Percentiles rank a stretch among this genome's conserved stretches.
phyloP scores from a whole-genome alignment of 2,888 invertebrate genomes.

The Andrena trimmerana region DNA sequence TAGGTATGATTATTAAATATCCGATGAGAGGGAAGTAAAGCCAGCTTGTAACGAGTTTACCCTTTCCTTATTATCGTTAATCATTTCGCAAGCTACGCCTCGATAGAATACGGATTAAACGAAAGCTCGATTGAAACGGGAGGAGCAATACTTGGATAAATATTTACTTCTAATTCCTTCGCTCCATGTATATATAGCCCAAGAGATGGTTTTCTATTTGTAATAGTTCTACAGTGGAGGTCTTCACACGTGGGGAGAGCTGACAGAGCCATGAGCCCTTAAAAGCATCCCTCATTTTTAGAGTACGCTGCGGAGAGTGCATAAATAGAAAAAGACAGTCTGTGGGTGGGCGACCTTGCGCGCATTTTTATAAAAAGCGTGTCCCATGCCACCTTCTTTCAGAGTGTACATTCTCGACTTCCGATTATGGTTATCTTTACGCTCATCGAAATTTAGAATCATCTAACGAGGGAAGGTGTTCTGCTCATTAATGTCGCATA shows the following conservation, averaged over 20 bases:
- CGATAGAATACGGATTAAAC: background rate
- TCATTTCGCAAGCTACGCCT: background rate
- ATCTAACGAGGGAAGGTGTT: too few species aligned
- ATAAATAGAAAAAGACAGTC: slow-evolving; percentile 9
- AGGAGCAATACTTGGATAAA: too few species aligned
- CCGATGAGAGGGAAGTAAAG: slow-evolving; percentile 24
- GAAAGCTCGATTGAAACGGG: background rate
- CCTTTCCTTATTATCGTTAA: background rate
- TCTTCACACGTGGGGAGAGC: background rate
- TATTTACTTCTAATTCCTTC: background rate
- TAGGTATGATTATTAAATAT: slow-evolving; percentile 20
- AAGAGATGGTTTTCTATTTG: background rate
- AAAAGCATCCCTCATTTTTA: slow-evolving; percentile 24
- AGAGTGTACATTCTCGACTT: too few species aligned
- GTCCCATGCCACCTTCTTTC: background rate
- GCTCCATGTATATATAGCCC: too few species aligned
- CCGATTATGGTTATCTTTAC: too few species aligned
- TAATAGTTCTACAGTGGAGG: slow-evolving; percentile 7
- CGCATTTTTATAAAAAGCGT: slow-evolving; percentile 9
- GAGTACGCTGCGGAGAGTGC: background rate
- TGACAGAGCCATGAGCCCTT: slow-evolving; percentile 3
- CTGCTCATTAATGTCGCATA: too few species aligned
- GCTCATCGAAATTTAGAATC: too few species aligned
- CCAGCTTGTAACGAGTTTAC: slow-evolving; percentile 6
- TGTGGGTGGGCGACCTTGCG: background rate